Conservation (phyloP, 2,888 invertebrate species). For the Spicauda simplicius region DNA sequence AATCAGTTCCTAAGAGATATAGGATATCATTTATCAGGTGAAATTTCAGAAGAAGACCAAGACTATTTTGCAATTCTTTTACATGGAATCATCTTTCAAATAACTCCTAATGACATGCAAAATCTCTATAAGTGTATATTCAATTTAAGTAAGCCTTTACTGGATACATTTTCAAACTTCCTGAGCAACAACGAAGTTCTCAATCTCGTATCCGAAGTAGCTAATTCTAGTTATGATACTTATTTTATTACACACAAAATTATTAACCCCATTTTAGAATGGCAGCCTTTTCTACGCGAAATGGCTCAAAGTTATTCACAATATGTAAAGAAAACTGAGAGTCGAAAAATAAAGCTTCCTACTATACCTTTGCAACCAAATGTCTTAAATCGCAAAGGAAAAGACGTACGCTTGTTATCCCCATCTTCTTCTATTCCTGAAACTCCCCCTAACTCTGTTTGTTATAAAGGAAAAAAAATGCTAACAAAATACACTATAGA, state of each 20-base stretch:
- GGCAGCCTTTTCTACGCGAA: constrained; percentile 76
- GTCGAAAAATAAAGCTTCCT: constrained; percentile 58
- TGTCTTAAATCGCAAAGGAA: constrained; percentile 62
- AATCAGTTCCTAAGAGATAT: constrained; percentile 59
- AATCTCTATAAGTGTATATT: constrained; percentile 72
- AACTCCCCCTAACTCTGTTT: constrained; percentile 62
- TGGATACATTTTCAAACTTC: constrained; percentile 67
- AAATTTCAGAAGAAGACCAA: constrained; percentile 63
- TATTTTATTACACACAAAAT: constrained; percentile 79
- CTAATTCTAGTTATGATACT: constrained; percentile 77
- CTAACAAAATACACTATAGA: constrained; percentile 69
- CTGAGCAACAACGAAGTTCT: constrained; percentile 75
- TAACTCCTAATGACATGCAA: constrained; percentile 60
- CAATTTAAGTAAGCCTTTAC: constrained; percentile 68
- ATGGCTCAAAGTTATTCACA: constrained; percentile 68
- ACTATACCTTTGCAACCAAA: constrained; percentile 68
- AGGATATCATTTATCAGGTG: constrained; percentile 56
- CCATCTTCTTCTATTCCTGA: constrained; percentile 45
- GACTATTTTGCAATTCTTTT: constrained; percentile 68
- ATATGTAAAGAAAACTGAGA: constrained; percentile 62
- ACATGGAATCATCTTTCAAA: constrained; percentile 65
- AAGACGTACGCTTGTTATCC: constrained; percentile 41
- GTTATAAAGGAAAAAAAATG: constrained; percentile 59
- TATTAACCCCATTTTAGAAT: constrained; percentile 73
- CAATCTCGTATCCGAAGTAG: constrained; percentile 72